Conservation (phyloP, 2,888 invertebrate genomes). For the Diaperis boleti region DNA sequence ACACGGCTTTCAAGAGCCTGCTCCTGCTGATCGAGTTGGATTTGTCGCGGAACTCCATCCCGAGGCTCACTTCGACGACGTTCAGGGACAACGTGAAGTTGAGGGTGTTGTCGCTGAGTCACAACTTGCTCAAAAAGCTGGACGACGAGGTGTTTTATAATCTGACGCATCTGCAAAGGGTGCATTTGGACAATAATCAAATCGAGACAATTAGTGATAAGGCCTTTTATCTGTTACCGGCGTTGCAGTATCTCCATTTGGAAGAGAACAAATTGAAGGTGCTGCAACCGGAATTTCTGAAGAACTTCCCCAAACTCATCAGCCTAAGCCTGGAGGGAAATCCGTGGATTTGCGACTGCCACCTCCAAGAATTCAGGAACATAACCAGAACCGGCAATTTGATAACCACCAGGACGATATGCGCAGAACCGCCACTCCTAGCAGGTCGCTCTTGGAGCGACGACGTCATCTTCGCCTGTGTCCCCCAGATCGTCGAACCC, state of each 20-base stretch:
- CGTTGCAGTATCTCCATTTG: slow-evolving; percentile 77
- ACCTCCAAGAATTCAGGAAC: slow-evolving; percentile 81
- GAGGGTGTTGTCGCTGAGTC: slow-evolving; percentile 78
- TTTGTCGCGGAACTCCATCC: slow-evolving; percentile 80
- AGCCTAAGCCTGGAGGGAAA: slow-evolving; percentile 84
- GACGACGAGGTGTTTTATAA: slow-evolving; percentile 83
- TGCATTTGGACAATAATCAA: slow-evolving; percentile 82
- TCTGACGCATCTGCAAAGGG: slow-evolving; percentile 78
- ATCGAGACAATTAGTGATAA: slow-evolving; percentile 77
- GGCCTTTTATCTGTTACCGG: slow-evolving; percentile 68
- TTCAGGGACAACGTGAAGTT: slow-evolving; percentile 80
- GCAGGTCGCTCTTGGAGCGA: slow-evolving; percentile 81
- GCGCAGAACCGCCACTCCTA: slow-evolving; percentile 77
- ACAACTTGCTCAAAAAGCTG: slow-evolving; percentile 80
- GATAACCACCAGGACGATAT: slow-evolving; percentile 80
- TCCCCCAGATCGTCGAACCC: slow-evolving; percentile 80
- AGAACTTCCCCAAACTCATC: slow-evolving; percentile 75
- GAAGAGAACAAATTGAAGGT: slow-evolving; percentile 80
- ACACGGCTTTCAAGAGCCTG: slow-evolving; percentile 81
- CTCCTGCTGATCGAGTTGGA: slow-evolving; percentile 86
- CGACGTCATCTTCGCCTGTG: slow-evolving; percentile 84
- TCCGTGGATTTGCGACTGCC: slow-evolving; percentile 91
- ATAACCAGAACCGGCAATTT: slow-evolving; percentile 81
- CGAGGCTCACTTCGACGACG: slow-evolving; percentile 74
- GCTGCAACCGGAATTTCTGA: slow-evolving; percentile 74